These are phyloP conservation scores for Phalangium opilio DNA, from an alignment of 2,888 invertebrate species.

Conservation along the genomic window DNA sequence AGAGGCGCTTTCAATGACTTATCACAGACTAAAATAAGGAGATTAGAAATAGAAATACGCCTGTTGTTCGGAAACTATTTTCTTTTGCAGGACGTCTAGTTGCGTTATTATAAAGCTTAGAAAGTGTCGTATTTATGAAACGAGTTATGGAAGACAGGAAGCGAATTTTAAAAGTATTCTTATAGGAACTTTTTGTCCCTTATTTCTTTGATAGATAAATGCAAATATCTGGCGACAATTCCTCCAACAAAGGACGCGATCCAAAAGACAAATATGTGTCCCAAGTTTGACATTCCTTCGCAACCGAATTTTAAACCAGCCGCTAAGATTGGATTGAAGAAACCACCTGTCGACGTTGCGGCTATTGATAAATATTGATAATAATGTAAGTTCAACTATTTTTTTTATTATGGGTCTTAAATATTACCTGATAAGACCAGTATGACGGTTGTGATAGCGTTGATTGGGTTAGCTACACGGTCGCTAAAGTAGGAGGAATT, in stretches of 20 bases:
- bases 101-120: no score
- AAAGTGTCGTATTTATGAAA: no score
- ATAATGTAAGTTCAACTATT: slow-evolving; percentile 12
- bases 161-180: no score
- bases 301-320: slow-evolving; percentile 78
- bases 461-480: slow-evolving; percentile 51
- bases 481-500: slow-evolving; percentile 51
- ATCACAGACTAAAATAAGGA: no score
- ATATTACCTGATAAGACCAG: slow-evolving; percentile 64
- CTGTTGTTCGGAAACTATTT: no score
- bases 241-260: slow-evolving; percentile 62
- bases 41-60: no score
- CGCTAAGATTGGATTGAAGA: slow-evolving; percentile 83
- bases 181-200: no score
- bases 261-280: slow-evolving; percentile 84
- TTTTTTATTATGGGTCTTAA: no score
- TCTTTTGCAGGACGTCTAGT: no score
- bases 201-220: background rate
- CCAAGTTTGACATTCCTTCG: slow-evolving; percentile 58
- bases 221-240: slow-evolving; percentile 18
- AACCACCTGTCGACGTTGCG: slow-evolving; percentile 79
- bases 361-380: slow-evolving; percentile 44
- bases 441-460: slow-evolving; percentile 64
- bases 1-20: no score
- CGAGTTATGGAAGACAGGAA: no score